phyloP scores from a whole-genome alignment of 2,888 invertebrate species.

The Steinernema hermaphroditum region DNA sequence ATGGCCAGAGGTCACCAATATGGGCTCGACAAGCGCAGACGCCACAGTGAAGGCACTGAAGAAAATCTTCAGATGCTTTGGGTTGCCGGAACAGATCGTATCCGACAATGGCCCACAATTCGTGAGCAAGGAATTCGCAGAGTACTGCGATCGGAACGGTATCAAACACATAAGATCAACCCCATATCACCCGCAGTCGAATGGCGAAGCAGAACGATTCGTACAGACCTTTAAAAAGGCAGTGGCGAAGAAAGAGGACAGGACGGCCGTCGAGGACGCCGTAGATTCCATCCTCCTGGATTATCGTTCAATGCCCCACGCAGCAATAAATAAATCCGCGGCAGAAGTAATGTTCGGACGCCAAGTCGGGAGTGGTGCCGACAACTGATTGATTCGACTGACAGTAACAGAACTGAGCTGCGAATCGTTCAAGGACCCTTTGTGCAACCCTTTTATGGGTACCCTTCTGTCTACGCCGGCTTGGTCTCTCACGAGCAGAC shows the following conservation, averaged over 20 bases:
- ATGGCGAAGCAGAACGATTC: conserved; percentile 51
- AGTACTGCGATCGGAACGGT: conserved; percentile 33
- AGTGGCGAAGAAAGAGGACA: neutral
- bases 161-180: conserved; percentile 40
- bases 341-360: conserved; percentile 4
- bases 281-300: neutral
- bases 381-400: too few species aligned
- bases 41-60: conserved; percentile 34
- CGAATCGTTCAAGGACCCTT: too few species aligned
- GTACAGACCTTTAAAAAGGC: conserved; percentile 40
- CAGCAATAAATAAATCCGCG: neutral
- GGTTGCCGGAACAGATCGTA: conserved; percentile 41
- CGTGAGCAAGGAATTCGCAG: conserved; percentile 36
- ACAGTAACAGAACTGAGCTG: too few species aligned
- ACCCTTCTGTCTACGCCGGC: too few species aligned
- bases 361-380: too few species aligned
- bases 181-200: conserved; percentile 46
- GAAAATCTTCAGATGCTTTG: conserved; percentile 38
- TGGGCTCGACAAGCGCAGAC: conserved; percentile 29
- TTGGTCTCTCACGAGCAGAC: too few species aligned
- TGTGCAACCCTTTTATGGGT: too few species aligned
- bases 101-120: conserved; percentile 49
- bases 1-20: conserved; percentile 66
- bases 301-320: neutral
- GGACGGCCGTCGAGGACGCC: neutral